Conservation (phyloP, 2,113 vertebrate genomes). For the Agapornis roseicollis region DNA sequence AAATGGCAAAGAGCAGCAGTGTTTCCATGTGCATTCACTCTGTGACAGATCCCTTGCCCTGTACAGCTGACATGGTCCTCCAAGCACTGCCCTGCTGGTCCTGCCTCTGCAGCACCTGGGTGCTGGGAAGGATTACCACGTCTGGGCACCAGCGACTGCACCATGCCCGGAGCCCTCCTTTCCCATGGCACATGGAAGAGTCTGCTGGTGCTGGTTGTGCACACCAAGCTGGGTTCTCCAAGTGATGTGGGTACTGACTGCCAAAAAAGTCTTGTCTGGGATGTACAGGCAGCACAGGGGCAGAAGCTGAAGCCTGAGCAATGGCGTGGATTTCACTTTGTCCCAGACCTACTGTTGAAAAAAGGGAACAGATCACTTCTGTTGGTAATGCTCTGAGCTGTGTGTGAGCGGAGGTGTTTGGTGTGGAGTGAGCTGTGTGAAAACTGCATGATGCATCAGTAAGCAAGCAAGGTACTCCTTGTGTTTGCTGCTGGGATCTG, state of each 20-base stretch:
- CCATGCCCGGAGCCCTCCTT: neutral
- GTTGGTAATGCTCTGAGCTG: neutral
- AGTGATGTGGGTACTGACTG: neutral
- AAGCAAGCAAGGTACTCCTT: neutral
- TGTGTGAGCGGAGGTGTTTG: neutral
- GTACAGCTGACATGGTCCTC: neutral
- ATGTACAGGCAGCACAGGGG: neutral
- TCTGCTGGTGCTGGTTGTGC: neutral
- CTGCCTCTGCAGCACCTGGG: rapidly evolving
- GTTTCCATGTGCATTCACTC: neutral
- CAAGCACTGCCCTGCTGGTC: rapidly evolving
- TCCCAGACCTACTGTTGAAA: neutral
- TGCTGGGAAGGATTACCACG: neutral
- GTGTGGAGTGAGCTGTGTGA: neutral
- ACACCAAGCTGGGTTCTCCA: neutral
- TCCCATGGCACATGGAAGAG: rapidly evolving
- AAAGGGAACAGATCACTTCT: neutral
- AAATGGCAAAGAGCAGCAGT: neutral
- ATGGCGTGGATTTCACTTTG: neutral
- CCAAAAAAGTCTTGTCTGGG: neutral
- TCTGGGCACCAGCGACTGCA: rapidly evolving
- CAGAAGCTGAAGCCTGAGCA: neutral
- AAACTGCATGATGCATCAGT: rapidly evolving
- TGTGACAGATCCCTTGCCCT: neutral
- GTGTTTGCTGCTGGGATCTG: neutral